Percentiles rank a stretch among this genome's conserved stretches.
phyloP scores from a whole-genome alignment of 2,113 vertebrate species.

The Psilopsiagon aurifrons region DNA sequence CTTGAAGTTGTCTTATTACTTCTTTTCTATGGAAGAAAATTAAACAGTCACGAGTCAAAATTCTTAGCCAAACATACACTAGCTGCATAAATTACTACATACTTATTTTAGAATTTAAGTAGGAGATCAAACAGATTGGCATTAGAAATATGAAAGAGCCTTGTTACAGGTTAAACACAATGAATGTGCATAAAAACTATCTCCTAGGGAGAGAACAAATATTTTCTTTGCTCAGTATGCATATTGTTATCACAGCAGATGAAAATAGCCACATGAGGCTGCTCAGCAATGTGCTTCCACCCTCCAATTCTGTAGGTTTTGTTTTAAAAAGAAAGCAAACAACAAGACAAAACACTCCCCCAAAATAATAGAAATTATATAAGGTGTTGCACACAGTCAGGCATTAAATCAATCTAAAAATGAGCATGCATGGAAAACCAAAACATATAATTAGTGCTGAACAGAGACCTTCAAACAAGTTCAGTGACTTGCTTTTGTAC shows the following conservation, averaged over 20 bases:
- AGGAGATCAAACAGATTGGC: slow-evolving; percentile 8
- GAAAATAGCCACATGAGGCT: slow-evolving; percentile 23
- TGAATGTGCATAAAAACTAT: not conserved
- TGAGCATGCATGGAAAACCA: not conserved
- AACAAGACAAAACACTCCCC: not conserved
- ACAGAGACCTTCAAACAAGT: not conserved
- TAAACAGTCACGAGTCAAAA: not conserved
- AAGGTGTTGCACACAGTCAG: not conserved
- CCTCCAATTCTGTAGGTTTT: not conserved
- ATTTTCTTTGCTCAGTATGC: not conserved
- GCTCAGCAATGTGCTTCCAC: slow-evolving; percentile 11
- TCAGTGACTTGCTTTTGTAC: not conserved
- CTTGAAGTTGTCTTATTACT: not conserved
- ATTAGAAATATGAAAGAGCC: not conserved
- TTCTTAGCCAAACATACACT: not conserved
- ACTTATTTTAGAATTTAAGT: slow-evolving; percentile 16
- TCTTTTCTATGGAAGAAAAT: not conserved
- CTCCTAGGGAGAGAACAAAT: slow-evolving; percentile 7
- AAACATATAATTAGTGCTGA: not conserved
- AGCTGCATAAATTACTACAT: not conserved
- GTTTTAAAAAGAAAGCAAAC: not conserved
- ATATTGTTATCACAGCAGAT: slow-evolving; percentile 17
- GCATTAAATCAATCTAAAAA: not conserved
- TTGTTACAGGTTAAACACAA: not conserved
- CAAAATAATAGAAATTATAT: not conserved